phyloP scores from a whole-genome alignment of 1,140 invertebrate genomes.

The Caerostris darwini region DNA sequence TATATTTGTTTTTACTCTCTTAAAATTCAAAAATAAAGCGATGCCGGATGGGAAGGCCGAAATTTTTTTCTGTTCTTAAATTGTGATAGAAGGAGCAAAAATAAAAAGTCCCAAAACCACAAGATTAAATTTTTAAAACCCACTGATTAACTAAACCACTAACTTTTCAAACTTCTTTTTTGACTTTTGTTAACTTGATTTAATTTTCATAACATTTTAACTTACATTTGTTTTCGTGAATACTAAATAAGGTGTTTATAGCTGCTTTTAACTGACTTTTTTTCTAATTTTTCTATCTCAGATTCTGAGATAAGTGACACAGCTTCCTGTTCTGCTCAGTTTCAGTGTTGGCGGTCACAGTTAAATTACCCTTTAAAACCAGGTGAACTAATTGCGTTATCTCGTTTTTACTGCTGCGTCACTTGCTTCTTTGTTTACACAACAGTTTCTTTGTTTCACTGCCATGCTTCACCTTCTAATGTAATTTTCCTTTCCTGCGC shows the following conservation, averaged over 20 bases:
- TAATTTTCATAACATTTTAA: neutral
- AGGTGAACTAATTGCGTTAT: neutral
- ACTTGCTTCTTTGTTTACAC: neutral
- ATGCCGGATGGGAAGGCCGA: too few relatives aligned
- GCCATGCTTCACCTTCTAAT: neutral
- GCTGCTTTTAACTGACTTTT: neutral
- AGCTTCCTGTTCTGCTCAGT: neutral
- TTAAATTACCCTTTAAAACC: constrained; percentile 1
- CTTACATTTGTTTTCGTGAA: neutral
- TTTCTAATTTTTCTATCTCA: neutral
- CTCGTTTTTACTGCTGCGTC: neutral
- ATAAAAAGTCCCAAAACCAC: too few relatives aligned
- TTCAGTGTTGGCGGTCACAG: neutral
- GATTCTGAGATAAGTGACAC: neutral
- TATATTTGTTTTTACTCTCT: too few relatives aligned
- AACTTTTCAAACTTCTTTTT: too few relatives aligned
- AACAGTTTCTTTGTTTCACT: neutral
- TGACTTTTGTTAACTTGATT: neutral
- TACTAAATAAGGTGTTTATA: neutral
- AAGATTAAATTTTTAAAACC: too few relatives aligned
- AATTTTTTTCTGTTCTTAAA: too few relatives aligned
- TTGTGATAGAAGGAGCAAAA: too few relatives aligned
- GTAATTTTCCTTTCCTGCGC: neutral
- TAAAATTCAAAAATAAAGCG: too few relatives aligned
- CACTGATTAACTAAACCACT: too few relatives aligned